Base-by-base conservation (phyloP, 1,140 invertebrate genomes). In the Bombus difficillimus region DNA sequence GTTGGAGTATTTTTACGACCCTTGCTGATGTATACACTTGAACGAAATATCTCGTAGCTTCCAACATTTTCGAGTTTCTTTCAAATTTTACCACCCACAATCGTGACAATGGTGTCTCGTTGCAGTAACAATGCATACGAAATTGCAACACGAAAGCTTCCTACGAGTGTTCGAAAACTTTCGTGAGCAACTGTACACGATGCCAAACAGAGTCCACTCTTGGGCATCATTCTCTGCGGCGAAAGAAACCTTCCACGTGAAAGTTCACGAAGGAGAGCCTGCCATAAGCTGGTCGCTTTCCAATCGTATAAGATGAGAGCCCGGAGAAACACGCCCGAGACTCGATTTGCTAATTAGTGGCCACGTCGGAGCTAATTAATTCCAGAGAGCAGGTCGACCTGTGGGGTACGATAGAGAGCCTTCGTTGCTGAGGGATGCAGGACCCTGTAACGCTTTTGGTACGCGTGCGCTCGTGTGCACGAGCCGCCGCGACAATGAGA, bases 301-400 rank as follows among this genome's bases (percentile, higher is more conserved):
- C 75, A 79, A 81, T 84, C 57, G 76, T 41, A 57, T 6, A 66
- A 32, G n/a, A 66, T 15, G n/a, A 66, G 59, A 62, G 28, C 4
- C 28, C 12, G 28, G 59, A 62, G 28, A 62, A 62, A 62, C 59
- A 75, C 83, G 34, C n/a, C 76, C 66, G 72, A 77, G 82, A 77
- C 72, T 92, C 91, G 92, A 93, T 93, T 91, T 90, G 93, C 92
- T 93, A 94, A 94, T 93, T 94, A 93, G 89, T 72, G 72, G 75
- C 89, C 89, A 83, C 91, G 89, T 92, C 91, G 39, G 84, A 88
- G 83, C 91, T 93, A 93, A 94, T 94, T 94, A 94, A 93, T 93
- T 87, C 89, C 74, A 86, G 81, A 59, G 88, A 77, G 72, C 79
- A 82, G 71, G 72, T 75, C 84, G 53, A 28, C 5, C 34, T 39